A percentile compares a stretch with the other conserved stretches of the same genome.
Conservation (phyloP, 2,888 invertebrate genomes). For the Steinernema scapterisci region DNA sequence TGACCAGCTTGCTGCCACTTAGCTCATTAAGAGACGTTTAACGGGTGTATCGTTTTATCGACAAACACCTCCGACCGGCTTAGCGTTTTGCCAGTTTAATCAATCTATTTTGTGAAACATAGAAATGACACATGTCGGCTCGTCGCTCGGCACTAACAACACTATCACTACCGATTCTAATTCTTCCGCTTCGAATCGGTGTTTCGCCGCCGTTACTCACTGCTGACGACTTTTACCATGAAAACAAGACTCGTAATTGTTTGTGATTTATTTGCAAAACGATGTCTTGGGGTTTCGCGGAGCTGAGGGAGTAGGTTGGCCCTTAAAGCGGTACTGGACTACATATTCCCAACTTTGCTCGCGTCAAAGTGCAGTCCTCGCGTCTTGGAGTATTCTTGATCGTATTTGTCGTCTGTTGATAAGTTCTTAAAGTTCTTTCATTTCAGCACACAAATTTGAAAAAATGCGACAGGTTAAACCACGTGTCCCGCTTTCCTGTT, state of each 20-base stretch:
- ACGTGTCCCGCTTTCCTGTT: slow-evolving; percentile 65
- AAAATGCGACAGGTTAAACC: slow-evolving; percentile 67
- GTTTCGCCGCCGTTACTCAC: not conserved
- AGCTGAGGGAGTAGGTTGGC: too few species aligned
- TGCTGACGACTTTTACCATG: too few species aligned
- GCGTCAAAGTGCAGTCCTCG: too few species aligned
- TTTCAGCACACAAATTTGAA: slow-evolving; percentile 67
- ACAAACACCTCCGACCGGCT: not conserved
- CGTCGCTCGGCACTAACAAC: slow-evolving; percentile 2
- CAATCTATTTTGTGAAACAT: not conserved
- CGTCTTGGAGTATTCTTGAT: too few species aligned
- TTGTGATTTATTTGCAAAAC: too few species aligned
- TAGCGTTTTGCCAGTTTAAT: not conserved
- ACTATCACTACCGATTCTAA: not conserved
- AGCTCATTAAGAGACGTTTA: slow-evolving; percentile 31
- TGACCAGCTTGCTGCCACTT: not conserved
- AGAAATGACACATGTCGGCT: slow-evolving; percentile 2
- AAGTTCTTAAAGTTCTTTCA: not conserved
- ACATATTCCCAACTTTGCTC: too few species aligned
- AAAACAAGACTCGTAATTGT: too few species aligned
- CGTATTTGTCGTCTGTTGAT: not conserved
- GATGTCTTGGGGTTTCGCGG: too few species aligned
- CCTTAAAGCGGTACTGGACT: too few species aligned
- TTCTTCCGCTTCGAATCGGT: not conserved
- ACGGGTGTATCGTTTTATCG: slow-evolving; percentile 14